Base-by-base conservation (phyloP, 2,888 invertebrate genomes). In the Amblyjoppa proteus region DNA sequence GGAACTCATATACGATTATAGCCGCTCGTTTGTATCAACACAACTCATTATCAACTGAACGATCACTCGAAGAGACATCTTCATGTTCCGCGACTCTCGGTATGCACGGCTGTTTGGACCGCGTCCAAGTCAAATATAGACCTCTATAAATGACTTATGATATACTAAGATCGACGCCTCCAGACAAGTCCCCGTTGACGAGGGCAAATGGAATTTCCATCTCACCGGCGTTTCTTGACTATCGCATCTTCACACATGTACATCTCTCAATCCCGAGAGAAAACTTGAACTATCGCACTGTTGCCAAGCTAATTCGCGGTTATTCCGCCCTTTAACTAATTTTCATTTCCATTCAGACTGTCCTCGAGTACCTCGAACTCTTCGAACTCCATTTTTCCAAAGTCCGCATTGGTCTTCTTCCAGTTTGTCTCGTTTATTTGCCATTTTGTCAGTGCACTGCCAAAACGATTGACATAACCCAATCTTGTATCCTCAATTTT, bases 311-410 rank as follows among this genome's bases (percentile, higher is more conserved):
- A 28, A 34, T 5, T 1, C 13, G 34, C 61, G 31, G 31, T 25
- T 13, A 34, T 31, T n/a, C 13, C 3, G 0, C 2, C 5, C 34
- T 16, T 75, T 3, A 9, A 34, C 76, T 76, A 82, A 74, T 86
- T 90, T 13, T 91, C 91, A 11, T 83, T 87, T 9, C 89, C 92
- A 83, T 94, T 96, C 91, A 96, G 94, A 94, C 96, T 96, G 93
- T 96, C 96, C 85, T 96, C 96, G 92, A 96, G 95, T 76, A 97
- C 96, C 94, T 97, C 96, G 89, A 97, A 97, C 90, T 97, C 97
- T 94, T 98, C 97, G 89, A 98, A 98, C 89, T 97, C 97, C 96
- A 98, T 98, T 90, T 97, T 97, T 64, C 97, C 97, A 89, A 96
- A 96, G 92, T 97, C 96, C 13, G 88, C 83, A 87, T 95, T 96